Conservation (phyloP, 2,888 invertebrate species). For the Ennomos erosarius region DNA sequence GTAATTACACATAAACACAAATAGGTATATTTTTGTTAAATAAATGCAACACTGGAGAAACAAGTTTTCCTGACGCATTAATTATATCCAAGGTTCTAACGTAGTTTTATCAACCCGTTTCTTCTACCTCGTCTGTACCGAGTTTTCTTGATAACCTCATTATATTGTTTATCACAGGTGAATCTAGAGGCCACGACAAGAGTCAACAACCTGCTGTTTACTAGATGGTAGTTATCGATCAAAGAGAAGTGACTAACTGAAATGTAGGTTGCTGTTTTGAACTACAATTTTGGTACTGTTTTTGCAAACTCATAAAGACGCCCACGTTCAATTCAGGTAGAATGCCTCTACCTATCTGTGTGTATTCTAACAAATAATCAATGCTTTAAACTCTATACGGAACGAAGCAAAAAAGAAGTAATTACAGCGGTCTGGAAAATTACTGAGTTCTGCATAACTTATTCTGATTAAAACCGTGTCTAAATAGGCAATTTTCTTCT, state of each 20-base stretch:
- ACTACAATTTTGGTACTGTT: not conserved
- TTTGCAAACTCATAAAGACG: slow-evolving; percentile 4
- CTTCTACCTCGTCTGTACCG: slow-evolving; percentile 21
- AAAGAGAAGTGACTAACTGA: slow-evolving; percentile 23
- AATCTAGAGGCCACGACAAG: slow-evolving; percentile 38
- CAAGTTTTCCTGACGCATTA: slow-evolving; percentile 14
- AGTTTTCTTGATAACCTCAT: slow-evolving; percentile 54
- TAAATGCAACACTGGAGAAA: too few relatives aligned
- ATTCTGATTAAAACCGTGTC: too few relatives aligned
- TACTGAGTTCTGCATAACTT: too few relatives aligned
- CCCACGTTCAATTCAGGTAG: slow-evolving; percentile 4
- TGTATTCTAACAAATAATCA: too few relatives aligned
- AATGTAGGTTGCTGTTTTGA: slow-evolving; percentile 17
- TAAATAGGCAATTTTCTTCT: too few relatives aligned
- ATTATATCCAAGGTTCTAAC: slow-evolving; percentile 5
- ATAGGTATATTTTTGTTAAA: too few relatives aligned
- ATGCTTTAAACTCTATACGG: not conserved
- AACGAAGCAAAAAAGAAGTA: too few relatives aligned
- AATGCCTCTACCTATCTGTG: too few relatives aligned
- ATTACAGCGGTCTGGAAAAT: too few relatives aligned
- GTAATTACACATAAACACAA: too few relatives aligned
- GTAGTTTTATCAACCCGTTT: slow-evolving; percentile 15
- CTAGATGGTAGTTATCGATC: slow-evolving; percentile 29
- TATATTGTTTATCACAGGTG: slow-evolving; percentile 41
- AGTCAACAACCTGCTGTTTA: slow-evolving; percentile 40